phyloP scores from a whole-genome alignment of 2,888 invertebrate species.

The Pomacea canaliculata region DNA sequence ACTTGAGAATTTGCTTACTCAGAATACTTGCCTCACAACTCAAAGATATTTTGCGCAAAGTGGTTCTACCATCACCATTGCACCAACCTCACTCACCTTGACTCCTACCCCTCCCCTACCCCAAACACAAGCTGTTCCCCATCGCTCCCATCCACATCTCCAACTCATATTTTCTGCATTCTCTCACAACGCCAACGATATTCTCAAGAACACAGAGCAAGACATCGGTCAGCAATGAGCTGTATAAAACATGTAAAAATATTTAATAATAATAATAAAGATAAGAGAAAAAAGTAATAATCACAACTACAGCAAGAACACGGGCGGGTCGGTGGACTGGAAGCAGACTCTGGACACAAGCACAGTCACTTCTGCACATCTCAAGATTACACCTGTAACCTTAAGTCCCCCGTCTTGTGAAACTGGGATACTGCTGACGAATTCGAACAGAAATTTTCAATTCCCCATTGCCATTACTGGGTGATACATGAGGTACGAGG shows the following conservation, averaged over 20 bases:
- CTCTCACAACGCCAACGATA: no score
- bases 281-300: constrained; percentile 1
- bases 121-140: not conserved
- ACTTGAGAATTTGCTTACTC: no score
- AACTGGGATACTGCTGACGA: no score
- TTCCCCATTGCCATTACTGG: no score
- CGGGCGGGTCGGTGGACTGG: not conserved
- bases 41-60: no score
- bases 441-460: no score
- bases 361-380: not conserved
- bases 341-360: not conserved
- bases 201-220: no score
- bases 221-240: not conserved
- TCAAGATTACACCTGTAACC: not conserved
- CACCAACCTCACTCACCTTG: not conserved
- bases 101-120: not conserved
- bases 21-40: no score
- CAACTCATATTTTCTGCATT: not conserved
- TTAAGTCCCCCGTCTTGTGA: not conserved
- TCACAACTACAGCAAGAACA: constrained; percentile 13
- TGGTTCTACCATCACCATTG: no score
- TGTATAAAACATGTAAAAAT: not conserved
- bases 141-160: not conserved
- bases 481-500: no score
- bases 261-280: constrained; percentile 5